Conservation (phyloP, 2,888 invertebrate species). For the Octonoba sinensis region DNA sequence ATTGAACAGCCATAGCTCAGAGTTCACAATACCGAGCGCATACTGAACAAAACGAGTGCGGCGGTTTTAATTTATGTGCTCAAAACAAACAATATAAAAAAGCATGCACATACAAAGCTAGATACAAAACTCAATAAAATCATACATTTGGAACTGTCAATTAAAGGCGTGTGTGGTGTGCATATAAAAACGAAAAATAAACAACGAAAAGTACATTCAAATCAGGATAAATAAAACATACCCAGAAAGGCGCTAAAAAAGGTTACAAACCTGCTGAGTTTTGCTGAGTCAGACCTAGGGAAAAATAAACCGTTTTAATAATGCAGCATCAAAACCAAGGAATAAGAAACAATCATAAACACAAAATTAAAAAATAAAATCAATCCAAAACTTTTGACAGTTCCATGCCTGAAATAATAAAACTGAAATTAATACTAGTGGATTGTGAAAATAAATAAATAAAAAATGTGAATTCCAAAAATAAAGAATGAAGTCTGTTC, state of each 20-base stretch:
- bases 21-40: conserved; percentile 15
- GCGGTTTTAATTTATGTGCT: no score
- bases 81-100: conserved; percentile 14
- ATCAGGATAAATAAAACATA: conserved; percentile 47
- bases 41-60: background rate
- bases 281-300: conserved; percentile 64
- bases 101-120: conserved; percentile 42
- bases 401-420: conserved; percentile 47
- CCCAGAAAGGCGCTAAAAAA: conserved; percentile 58
- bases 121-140: conserved; percentile 18
- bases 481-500: conserved; percentile 2
- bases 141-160: conserved; percentile 56
- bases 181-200: conserved; percentile 38
- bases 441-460: conserved; percentile 3
- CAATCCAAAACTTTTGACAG: conserved; percentile 61
- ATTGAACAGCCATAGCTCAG: conserved; percentile 5
- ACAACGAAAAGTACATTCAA: conserved; percentile 48
- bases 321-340: conserved; percentile 56
- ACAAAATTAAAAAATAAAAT: conserved; percentile 44
- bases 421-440: background rate
- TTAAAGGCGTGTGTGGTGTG: conserved; percentile 1
- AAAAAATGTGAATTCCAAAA: background rate
- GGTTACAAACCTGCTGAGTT: conserved; percentile 64
- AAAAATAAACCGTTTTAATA: conserved; percentile 62
- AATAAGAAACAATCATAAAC: conserved; percentile 62